A percentile compares a stretch with the other conserved stretches of the same genome.
These are phyloP conservation scores for Pangasianodon gigas DNA, from an alignment of 2,113 vertebrate species.

Conservation along the genomic window DNA sequence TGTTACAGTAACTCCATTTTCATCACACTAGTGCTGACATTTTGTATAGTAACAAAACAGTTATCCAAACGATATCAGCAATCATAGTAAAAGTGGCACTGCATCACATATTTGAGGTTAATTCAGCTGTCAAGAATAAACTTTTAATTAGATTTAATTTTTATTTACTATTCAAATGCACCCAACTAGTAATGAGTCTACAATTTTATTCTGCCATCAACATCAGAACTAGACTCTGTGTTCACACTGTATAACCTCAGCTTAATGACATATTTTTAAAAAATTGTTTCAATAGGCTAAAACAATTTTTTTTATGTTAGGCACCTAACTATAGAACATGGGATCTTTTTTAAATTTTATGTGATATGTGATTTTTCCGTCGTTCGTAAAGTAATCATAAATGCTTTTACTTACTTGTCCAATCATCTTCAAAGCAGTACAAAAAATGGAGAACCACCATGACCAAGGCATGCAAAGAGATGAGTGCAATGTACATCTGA, in stretches of 20 bases:
- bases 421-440: conserved; percentile 98
- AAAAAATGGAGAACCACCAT: conserved; percentile 99
- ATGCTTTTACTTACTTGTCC: conserved; percentile 88
- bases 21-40: neutral
- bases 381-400: neutral
- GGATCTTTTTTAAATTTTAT: neutral
- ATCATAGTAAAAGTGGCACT: neutral
- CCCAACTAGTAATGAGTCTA: neutral
- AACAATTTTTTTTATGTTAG: neutral
- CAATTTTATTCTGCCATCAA: neutral
- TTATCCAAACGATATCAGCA: neutral
- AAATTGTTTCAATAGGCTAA: neutral
- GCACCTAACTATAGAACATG: neutral
- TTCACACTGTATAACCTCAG: neutral
- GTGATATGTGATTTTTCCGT: neutral
- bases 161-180: too few relatives aligned
- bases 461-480: conserved; percentile 89
- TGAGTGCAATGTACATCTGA: conserved; percentile 98
- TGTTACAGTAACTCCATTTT: neutral
- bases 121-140: neutral
- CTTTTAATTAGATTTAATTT: neutral
- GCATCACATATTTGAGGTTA: neutral
- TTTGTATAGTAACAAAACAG: neutral
- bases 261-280: neutral
- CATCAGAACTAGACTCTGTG: neutral